Evolutionary conservation across 2,113 vertebrate species (phyloP).

Genomic region (Murina feae): DNA sequence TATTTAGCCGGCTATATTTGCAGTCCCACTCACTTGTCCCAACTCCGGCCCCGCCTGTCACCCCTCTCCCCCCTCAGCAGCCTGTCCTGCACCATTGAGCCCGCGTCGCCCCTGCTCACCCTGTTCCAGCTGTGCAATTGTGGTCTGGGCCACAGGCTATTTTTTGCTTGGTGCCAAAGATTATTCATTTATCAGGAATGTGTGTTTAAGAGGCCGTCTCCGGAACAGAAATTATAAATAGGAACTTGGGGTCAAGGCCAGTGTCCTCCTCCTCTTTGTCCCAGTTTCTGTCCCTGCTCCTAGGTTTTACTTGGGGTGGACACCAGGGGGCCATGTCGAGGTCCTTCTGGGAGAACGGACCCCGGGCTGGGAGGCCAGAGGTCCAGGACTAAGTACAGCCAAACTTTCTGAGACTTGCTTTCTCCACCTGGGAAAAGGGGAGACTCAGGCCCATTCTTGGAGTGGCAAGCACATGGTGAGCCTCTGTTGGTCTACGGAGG

Average conservation of each 20-base stretch:
- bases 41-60: neutral
- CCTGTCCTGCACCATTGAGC: constrained; percentile 58
- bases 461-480: neutral
- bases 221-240: constrained; percentile 80
- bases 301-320: constrained; percentile 36
- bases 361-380: neutral
- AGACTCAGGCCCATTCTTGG: neutral
- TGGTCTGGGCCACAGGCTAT: constrained; percentile 79
- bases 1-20: constrained; percentile 71
- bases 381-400: neutral
- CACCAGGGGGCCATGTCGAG: neutral
- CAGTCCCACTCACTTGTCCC: constrained; percentile 59
- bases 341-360: constrained; percentile 15
- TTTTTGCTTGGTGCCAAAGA: constrained; percentile 78
- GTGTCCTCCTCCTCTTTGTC: constrained; percentile 67
- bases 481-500: neutral
- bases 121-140: constrained; percentile 76
- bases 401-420: neutral
- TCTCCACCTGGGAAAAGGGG: neutral
- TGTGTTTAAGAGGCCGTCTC: constrained; percentile 78
- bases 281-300: constrained; percentile 50
- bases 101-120: constrained; percentile 63
- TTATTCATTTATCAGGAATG: constrained; percentile 83
- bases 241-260: constrained; percentile 73
- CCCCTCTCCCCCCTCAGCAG: neutral